Conservation (phyloP, 2,888 invertebrate species). For the Agriopis aurantiaria region DNA sequence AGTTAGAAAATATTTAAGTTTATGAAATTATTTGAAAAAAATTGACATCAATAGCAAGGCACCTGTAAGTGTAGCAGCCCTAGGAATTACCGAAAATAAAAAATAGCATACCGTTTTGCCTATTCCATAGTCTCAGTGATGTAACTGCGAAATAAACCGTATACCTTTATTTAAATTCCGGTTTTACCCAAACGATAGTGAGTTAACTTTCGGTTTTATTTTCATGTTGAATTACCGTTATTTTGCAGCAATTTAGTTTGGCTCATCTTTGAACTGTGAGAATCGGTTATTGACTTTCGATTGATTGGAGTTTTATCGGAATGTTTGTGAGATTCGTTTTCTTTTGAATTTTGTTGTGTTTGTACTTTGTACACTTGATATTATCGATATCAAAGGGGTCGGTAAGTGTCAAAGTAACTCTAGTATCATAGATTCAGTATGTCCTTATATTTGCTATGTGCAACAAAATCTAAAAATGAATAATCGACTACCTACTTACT, state of each 20-base stretch:
- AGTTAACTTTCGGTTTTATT: constrained; percentile 66
- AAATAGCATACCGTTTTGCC: constrained; percentile 31
- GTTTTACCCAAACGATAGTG: constrained; percentile 49
- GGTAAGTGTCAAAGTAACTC: too few species aligned
- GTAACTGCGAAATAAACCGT: constrained; percentile 39
- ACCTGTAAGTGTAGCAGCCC: constrained; percentile 5
- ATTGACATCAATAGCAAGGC: too few species aligned
- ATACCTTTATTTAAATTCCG: constrained; percentile 49
- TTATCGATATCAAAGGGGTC: too few species aligned
- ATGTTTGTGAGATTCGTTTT: not conserved
- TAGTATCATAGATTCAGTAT: too few species aligned
- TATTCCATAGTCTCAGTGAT: constrained; percentile 35
- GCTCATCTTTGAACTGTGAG: constrained; percentile 43
- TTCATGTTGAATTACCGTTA: constrained; percentile 51
- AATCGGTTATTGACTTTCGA: constrained; percentile 57
- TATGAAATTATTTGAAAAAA: too few species aligned
- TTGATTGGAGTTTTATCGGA: constrained; percentile 28
- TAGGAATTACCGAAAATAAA: constrained; percentile 22
- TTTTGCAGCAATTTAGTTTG: constrained; percentile 51
- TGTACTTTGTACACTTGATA: not conserved
- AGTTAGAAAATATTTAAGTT: too few species aligned
- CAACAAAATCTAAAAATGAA: too few species aligned
- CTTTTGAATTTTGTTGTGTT: not conserved
- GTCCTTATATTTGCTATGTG: too few species aligned
- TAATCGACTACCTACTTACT: too few species aligned